These are phyloP conservation scores for Geotria australis DNA, from an alignment of 2,797 vertebrate genomes.

Conservation along the genomic window DNA sequence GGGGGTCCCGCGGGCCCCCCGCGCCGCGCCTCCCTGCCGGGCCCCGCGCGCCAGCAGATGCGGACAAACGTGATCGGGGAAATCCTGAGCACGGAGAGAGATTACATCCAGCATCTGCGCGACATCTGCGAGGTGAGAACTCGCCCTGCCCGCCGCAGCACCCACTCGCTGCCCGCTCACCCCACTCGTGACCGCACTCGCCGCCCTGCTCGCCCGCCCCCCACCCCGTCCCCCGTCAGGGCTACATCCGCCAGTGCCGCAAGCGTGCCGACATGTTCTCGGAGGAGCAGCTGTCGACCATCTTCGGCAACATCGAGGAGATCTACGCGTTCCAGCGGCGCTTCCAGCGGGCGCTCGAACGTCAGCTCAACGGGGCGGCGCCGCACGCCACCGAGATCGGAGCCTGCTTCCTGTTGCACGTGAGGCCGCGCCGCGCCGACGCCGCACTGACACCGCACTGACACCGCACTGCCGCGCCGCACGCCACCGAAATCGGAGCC, in stretches of 20 bases:
- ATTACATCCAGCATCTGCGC: slow-evolving; percentile 88
- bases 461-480: slow-evolving; percentile 4
- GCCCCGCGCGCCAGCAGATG: slow-evolving; percentile 68
- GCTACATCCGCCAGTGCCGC: slow-evolving; percentile 80
- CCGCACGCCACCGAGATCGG: slow-evolving; percentile 85
- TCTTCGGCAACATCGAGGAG: slow-evolving; percentile 97
- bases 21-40: slow-evolving; percentile 14
- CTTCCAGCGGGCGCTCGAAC: slow-evolving; percentile 74
- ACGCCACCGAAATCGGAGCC: slow-evolving; percentile 71
- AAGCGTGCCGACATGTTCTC: slow-evolving; percentile 86
- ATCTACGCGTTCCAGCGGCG: slow-evolving; percentile 88
- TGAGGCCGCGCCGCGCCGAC: slow-evolving; percentile 7
- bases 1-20: slow-evolving; percentile 9
- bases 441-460: too few species aligned
- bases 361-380: slow-evolving; percentile 60
- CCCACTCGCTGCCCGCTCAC: background rate
- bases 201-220: background rate
- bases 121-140: slow-evolving; percentile 69
- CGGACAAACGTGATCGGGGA: slow-evolving; percentile 83
- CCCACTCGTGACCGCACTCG: too few species aligned
- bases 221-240: slow-evolving; percentile 16
- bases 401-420: slow-evolving; percentile 70
- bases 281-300: slow-evolving; percentile 38
- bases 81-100: slow-evolving; percentile 81
- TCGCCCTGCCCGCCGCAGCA: accelerated